A percentile compares a stretch with the other conserved stretches of the same genome.
phyloP scores from a whole-genome alignment of 2,797 vertebrate genomes.

The Mallotus villosus region DNA sequence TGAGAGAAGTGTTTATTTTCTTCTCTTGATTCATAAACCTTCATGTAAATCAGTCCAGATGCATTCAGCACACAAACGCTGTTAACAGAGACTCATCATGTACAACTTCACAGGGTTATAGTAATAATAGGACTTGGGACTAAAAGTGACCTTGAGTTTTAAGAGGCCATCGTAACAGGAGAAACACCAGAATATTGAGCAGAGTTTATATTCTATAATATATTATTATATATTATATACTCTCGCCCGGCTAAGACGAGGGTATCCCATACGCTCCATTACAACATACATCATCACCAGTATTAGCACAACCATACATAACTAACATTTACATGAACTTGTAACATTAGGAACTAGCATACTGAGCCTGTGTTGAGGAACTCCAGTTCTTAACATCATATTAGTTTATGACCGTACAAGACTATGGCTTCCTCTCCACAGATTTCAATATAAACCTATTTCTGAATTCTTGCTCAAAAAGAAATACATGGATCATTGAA shows the following conservation, averaged over 20 bases:
- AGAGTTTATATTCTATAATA: constrained; percentile 54
- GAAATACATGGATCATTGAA: too few species aligned
- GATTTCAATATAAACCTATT: too few species aligned
- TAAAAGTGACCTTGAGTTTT: constrained; percentile 66
- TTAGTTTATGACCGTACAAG: too few species aligned
- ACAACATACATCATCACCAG: constrained; percentile 35
- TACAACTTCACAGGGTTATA: constrained; percentile 43
- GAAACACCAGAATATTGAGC: constrained; percentile 60
- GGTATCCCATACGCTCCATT: constrained; percentile 42
- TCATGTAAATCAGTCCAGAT: neutral
- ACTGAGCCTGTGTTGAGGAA: too few species aligned
- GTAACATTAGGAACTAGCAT: neutral
- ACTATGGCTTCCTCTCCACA: too few species aligned
- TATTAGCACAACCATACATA: constrained; percentile 6
- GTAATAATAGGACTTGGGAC: constrained; percentile 62
- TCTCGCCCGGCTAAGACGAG: constrained; percentile 53
- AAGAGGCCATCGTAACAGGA: constrained; percentile 63
- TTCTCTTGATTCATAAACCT: neutral
- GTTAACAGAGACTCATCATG: constrained; percentile 12
- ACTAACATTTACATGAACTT: constrained; percentile 13
- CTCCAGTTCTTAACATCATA: too few species aligned
- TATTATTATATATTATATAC: constrained; percentile 55
- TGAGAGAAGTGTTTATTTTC: neutral
- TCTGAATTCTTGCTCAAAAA: too few species aligned
- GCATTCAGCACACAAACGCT: neutral